Conservation (phyloP, 2,888 invertebrate genomes). For the Caenorhabditis virilis region DNA sequence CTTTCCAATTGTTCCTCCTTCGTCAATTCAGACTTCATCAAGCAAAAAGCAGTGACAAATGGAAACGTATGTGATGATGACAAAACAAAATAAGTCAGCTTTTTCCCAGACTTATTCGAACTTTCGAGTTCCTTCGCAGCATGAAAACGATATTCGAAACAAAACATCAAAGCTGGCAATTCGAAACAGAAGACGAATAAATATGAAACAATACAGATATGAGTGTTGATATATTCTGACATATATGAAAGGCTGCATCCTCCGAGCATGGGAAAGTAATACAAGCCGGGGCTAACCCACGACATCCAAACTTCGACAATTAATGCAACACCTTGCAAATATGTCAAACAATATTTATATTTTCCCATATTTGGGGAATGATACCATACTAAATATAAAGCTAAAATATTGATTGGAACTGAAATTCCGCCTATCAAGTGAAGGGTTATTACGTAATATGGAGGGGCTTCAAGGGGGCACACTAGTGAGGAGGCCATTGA, state of each 20-base stretch:
- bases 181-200: constrained; percentile 15
- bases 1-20: no score
- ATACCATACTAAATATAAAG: constrained; percentile 10
- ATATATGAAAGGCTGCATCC: constrained; percentile 20
- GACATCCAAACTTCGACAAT: constrained; percentile 22
- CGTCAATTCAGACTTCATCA: constrained; percentile 5
- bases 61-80: constrained; percentile 17
- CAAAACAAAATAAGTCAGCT: no score
- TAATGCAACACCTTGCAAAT: constrained; percentile 14
- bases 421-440: constrained; percentile 10
- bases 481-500: background rate
- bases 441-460: constrained; percentile 5
- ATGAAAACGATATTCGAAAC: constrained; percentile 19
- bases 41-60: constrained; percentile 7
- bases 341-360: constrained; percentile 18
- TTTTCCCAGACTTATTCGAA: no score
- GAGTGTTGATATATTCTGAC: constrained; percentile 10
- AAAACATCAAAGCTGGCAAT: constrained; percentile 6
- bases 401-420: constrained; percentile 9
- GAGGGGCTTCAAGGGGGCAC: background rate
- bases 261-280: constrained; percentile 28
- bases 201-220: constrained; percentile 12
- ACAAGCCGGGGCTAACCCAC: constrained; percentile 19
- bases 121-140: constrained; percentile 10
- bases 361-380: constrained; percentile 10